These are phyloP conservation scores for Acronicta leporina DNA, from an alignment of 2,888 invertebrate genomes.

Conservation along the genomic window DNA sequence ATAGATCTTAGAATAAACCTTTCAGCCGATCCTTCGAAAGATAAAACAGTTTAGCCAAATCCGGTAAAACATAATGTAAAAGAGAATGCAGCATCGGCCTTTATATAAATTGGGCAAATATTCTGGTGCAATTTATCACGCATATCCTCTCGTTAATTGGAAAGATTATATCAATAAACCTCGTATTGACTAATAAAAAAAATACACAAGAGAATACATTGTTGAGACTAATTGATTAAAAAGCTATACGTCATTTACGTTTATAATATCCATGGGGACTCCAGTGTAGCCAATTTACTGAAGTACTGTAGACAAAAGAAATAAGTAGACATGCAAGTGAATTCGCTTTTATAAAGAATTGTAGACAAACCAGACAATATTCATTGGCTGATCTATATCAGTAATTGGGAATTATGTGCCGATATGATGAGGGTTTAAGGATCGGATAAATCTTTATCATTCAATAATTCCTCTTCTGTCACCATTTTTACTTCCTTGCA, in stretches of 20 bases:
- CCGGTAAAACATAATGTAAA: neutral
- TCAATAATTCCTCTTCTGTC: no score
- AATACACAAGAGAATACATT: constrained; percentile 1
- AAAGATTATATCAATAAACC: constrained; percentile 16
- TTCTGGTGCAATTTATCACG: neutral
- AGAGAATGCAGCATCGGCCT: neutral
- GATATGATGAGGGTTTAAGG: no score
- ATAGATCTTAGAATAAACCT: no score
- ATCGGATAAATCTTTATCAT: no score
- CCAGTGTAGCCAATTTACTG: constrained; percentile 16
- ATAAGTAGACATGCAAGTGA: neutral
- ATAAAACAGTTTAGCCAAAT: neutral
- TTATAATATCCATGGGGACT: constrained; percentile 3
- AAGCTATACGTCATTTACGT: constrained; percentile 24
- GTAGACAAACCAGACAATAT: no score
- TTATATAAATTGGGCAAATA: neutral
- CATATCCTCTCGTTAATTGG: constrained; percentile 6
- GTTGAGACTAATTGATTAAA: constrained; percentile 29
- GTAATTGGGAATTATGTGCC: no score
- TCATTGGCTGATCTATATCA: no score
- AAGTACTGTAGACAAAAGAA: neutral
- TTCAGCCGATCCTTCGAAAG: no score
- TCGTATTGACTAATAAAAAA: neutral
- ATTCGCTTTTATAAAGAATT: no score
- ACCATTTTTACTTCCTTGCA: no score